Conservation (phyloP, 2,888 invertebrate species). For the Agrotis clavis region DNA sequence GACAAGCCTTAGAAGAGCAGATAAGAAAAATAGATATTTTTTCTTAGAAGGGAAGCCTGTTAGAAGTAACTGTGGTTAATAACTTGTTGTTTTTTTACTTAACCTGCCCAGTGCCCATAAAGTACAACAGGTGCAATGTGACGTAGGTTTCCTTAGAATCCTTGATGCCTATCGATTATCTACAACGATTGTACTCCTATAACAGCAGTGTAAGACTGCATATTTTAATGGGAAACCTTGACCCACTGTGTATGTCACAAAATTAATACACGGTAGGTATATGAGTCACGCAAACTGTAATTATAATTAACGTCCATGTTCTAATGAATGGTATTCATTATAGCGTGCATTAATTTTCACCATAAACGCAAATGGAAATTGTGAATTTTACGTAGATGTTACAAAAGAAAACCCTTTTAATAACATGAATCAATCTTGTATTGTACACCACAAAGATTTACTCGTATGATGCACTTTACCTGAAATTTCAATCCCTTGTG, state of each 20-base stretch:
- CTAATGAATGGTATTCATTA: slow-evolving; percentile 60
- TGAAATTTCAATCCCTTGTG: neutral
- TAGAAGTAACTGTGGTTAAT: slow-evolving; percentile 42
- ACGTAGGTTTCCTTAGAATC: slow-evolving; percentile 15
- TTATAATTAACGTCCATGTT: slow-evolving; percentile 69
- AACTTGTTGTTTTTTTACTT: slow-evolving; percentile 20
- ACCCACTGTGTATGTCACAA: slow-evolving; percentile 66
- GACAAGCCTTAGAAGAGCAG: slow-evolving; percentile 24
- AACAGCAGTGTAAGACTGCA: slow-evolving; percentile 30
- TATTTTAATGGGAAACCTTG: slow-evolving; percentile 60
- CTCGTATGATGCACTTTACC: neutral
- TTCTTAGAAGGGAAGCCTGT: slow-evolving; percentile 26
- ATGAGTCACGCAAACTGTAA: slow-evolving; percentile 70
- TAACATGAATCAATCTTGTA: slow-evolving; percentile 5
- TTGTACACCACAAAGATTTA: neutral
- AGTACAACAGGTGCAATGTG: slow-evolving; percentile 13
- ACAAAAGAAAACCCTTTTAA: slow-evolving; percentile 8
- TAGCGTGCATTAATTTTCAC: slow-evolving; percentile 48
- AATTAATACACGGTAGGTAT: slow-evolving; percentile 55
- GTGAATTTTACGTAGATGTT: slow-evolving; percentile 11
- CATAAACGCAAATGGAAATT: slow-evolving; percentile 45
- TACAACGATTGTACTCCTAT: slow-evolving; percentile 3
- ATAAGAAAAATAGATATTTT: slow-evolving; percentile 24
- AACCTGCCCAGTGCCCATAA: slow-evolving; percentile 9
- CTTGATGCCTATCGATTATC: slow-evolving; percentile 6